Evolutionary conservation across 2,113 vertebrate genomes (phyloP).

Genomic region (Poeciliopsis turrubarensis): DNA sequence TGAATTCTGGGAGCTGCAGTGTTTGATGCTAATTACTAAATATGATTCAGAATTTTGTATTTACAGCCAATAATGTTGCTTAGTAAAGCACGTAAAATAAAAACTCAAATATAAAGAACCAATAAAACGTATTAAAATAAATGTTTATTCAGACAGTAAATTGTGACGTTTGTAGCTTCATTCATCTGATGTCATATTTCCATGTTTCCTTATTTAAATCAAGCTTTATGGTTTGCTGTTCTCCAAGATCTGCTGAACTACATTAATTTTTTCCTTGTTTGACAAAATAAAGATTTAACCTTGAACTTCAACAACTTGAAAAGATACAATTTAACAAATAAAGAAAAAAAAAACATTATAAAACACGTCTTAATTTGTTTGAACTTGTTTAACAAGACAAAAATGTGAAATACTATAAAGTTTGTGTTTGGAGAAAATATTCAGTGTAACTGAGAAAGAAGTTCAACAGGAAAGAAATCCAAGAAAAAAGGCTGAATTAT

Average conservation of each 20-base stretch:
- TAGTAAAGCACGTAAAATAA: too few species aligned
- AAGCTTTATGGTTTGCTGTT: too few species aligned
- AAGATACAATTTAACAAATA: background rate
- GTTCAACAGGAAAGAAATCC: background rate
- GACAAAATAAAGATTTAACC: too few species aligned
- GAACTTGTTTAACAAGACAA: background rate
- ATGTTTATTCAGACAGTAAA: too few species aligned
- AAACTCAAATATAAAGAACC: background rate
- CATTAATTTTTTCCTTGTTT: too few species aligned
- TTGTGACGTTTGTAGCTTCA: too few species aligned
- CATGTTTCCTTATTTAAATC: too few species aligned
- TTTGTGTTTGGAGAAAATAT: background rate
- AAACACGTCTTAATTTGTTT: background rate
- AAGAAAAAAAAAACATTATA: background rate
- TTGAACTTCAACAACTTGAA: too few species aligned
- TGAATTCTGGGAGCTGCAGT: slow-evolving; percentile 56
- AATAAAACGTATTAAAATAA: too few species aligned
- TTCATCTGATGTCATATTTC: too few species aligned
- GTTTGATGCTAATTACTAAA: background rate
- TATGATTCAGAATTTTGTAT: background rate
- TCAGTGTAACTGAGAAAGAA: background rate
- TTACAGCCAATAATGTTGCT: too few species aligned
- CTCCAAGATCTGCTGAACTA: too few species aligned
- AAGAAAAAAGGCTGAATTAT: background rate
- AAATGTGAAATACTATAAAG: background rate